Percentiles rank a stretch among this genome's conserved stretches.
Conservation (phyloP, 1,140 invertebrate species). For the Heliothis virescens region DNA sequence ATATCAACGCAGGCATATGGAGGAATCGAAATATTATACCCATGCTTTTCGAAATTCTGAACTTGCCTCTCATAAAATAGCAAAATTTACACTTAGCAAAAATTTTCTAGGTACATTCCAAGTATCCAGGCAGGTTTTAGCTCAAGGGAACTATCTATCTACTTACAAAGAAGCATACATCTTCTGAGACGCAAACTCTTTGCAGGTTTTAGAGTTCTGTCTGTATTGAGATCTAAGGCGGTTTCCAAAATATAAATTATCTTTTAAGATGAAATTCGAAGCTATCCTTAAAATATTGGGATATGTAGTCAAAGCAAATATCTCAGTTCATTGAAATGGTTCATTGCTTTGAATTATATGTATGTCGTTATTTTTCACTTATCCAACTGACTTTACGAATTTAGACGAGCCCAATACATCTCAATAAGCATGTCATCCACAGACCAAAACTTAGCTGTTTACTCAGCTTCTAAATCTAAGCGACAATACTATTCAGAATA, state of each 20-base stretch:
- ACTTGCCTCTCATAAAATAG: not conserved
- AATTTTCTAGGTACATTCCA: not conserved
- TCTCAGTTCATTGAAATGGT: not conserved
- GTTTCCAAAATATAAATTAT: not conserved
- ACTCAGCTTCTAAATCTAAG: not conserved
- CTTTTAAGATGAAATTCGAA: not conserved
- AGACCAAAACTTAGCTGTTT: conserved; percentile 17
- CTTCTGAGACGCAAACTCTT: not conserved
- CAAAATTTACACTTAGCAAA: not conserved
- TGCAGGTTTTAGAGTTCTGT: not conserved
- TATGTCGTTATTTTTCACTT: not conserved
- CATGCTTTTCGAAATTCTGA: too few relatives aligned
- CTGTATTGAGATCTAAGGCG: not conserved
- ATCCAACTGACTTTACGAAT: not conserved
- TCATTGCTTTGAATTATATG: not conserved
- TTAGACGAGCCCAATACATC: not conserved
- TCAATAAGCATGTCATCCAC: not conserved
- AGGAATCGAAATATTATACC: too few relatives aligned
- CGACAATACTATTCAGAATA: not conserved
- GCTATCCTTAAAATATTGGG: too few relatives aligned
- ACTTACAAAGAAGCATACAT: not conserved
- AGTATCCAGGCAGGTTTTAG: conserved; percentile 10
- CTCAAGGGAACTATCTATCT: conserved; percentile 9
- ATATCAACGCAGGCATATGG: too few relatives aligned
- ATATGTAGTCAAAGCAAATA: too few relatives aligned